A percentile compares a stretch with the other conserved stretches of the same genome.
Conservation (phyloP, 2,797 vertebrate genomes). For the Thalassophryne amazonica region DNA sequence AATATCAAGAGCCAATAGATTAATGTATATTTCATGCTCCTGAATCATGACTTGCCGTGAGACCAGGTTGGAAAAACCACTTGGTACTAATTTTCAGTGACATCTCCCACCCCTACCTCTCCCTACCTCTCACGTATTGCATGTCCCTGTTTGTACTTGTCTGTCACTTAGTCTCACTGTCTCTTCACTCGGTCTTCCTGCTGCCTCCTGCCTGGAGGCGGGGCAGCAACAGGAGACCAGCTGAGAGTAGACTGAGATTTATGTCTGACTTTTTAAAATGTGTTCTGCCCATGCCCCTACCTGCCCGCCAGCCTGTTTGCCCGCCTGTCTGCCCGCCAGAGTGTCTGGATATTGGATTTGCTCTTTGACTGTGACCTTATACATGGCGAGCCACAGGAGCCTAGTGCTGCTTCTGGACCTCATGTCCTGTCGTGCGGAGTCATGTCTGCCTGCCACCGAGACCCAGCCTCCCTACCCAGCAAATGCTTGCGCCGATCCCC, state of each 20-base stretch:
- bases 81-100: no score
- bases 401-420: constrained; percentile 52
- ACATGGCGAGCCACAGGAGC: constrained; percentile 60
- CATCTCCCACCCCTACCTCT: no score
- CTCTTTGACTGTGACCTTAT: constrained; percentile 77
- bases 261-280: constrained; percentile 57
- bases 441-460: constrained; percentile 39
- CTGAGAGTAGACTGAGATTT: constrained; percentile 59
- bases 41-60: no score
- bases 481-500: constrained; percentile 9
- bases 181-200: constrained; percentile 13
- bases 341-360: constrained; percentile 72
- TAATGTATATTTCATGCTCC: no score
- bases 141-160: no score
- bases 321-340: constrained; percentile 32
- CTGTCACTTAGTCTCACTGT: constrained; percentile 24
- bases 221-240: constrained; percentile 39
- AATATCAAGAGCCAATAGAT: no score
- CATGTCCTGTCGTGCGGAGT: constrained; percentile 59
- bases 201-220: constrained; percentile 24
- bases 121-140: no score
- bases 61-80: no score
- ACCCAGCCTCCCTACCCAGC: not conserved
- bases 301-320: constrained; percentile 43
- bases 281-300: constrained; percentile 42